Conservation (phyloP, 1,140 invertebrate species). For the Monomorium pharaonis region DNA sequence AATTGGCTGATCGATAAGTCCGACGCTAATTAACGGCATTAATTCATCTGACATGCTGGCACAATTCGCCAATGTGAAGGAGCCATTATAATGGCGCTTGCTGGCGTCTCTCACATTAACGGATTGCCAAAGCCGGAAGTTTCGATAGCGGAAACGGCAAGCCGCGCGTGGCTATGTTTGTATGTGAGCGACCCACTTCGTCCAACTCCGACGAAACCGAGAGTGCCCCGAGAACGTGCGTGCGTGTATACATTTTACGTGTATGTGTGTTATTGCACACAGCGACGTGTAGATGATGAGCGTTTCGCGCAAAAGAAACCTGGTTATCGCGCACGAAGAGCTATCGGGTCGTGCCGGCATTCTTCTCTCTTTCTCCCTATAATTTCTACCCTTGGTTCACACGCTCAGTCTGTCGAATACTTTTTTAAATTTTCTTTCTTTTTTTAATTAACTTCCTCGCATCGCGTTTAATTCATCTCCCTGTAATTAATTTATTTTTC, state of each 20-base stretch:
- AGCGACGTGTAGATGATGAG: conserved; percentile 38
- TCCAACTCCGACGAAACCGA: conserved; percentile 78
- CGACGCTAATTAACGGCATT: conserved; percentile 25
- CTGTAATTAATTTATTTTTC: background rate
- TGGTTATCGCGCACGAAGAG: conserved; percentile 57
- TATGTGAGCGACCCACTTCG: conserved; percentile 79
- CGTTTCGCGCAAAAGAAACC: conserved; percentile 58
- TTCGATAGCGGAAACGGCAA: conserved; percentile 80
- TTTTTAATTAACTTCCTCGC: background rate
- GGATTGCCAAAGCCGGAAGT: conserved; percentile 79
- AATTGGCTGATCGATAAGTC: conserved; percentile 25
- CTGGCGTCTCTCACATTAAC: conserved; percentile 35
- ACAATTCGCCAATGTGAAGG: conserved; percentile 4
- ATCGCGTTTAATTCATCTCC: background rate
- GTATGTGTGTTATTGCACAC: background rate
- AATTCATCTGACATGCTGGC: conserved; percentile 18
- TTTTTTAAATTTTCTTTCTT: conserved; percentile 14
- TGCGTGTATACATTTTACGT: background rate
- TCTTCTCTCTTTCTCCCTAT: background rate
- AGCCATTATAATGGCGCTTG: conserved; percentile 23
- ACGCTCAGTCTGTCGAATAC: background rate
- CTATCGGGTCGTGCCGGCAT: conserved; percentile 17
- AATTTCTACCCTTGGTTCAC: background rate
- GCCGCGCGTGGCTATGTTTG: conserved; percentile 62
- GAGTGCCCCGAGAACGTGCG: conserved; percentile 69